phyloP scores from a whole-genome alignment of 2,113 vertebrate species.

The Neotoma lepida region DNA sequence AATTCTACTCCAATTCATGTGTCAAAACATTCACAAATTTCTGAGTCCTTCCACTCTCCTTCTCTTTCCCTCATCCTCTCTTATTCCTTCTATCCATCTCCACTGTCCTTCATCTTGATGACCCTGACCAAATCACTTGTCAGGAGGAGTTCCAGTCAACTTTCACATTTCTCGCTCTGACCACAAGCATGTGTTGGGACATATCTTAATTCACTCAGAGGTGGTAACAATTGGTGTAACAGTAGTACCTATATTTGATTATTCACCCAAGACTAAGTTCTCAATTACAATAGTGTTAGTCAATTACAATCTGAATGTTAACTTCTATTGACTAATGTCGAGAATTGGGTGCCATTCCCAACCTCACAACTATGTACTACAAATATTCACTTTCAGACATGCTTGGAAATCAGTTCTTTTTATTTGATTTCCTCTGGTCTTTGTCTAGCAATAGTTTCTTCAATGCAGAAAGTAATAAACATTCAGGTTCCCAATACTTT shows the following conservation, averaged over 20 bases:
- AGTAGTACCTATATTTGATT: neutral
- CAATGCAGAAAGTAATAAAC: neutral
- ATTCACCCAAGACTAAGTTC: neutral
- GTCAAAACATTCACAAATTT: neutral
- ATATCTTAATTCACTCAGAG: neutral
- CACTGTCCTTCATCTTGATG: neutral
- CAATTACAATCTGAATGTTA: neutral
- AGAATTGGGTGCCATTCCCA: neutral
- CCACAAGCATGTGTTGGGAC: neutral
- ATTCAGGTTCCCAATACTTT: neutral
- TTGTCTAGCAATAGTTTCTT: neutral
- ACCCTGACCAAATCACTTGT: neutral
- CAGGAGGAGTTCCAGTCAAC: neutral
- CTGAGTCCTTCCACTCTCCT: neutral
- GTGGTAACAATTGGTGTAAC: neutral
- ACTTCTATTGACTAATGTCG: neutral
- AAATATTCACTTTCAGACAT: neutral
- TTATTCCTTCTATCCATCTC: neutral
- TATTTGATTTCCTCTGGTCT: neutral
- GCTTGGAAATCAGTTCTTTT: neutral
- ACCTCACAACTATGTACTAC: neutral
- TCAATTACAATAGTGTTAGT: neutral
- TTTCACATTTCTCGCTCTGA: neutral
- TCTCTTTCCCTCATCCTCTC: neutral
- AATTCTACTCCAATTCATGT: neutral